phyloP scores from a whole-genome alignment of 2,797 vertebrate genomes.

The Pristis pectinata region DNA sequence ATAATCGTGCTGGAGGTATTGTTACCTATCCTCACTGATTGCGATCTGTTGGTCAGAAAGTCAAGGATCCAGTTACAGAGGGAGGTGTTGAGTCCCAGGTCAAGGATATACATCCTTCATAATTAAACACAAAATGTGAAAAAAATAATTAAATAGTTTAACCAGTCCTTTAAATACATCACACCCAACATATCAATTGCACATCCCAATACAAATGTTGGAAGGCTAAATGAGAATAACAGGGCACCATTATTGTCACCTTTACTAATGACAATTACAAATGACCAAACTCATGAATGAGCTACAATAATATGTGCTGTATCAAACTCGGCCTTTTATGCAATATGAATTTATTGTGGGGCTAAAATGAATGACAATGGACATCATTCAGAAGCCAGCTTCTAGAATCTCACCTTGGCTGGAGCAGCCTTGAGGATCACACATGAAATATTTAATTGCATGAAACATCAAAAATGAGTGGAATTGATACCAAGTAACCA shows the following conservation, averaged over 20 bases:
- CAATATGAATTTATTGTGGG: background rate
- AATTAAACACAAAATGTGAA: background rate
- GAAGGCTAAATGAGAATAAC: background rate
- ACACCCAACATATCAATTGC: background rate
- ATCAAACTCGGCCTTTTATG: background rate
- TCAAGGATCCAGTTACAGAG: too few species aligned
- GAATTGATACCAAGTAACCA: slow-evolving; percentile 6
- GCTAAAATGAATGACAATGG: background rate
- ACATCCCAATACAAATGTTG: too few species aligned
- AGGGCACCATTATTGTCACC: background rate
- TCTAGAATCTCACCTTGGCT: background rate
- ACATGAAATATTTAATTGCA: background rate
- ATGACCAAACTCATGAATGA: background rate
- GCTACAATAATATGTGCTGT: background rate
- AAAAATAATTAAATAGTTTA: background rate
- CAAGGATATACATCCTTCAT: background rate
- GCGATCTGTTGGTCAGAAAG: too few species aligned
- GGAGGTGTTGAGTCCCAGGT: too few species aligned
- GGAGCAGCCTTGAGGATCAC: background rate
- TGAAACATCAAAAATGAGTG: slow-evolving; percentile 4
- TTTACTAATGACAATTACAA: background rate
- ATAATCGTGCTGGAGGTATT: too few species aligned
- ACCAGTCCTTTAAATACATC: background rate
- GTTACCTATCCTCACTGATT: too few species aligned
- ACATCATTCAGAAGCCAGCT: background rate